Conservation (phyloP, 2,113 vertebrate species). For the Calypte anna region DNA sequence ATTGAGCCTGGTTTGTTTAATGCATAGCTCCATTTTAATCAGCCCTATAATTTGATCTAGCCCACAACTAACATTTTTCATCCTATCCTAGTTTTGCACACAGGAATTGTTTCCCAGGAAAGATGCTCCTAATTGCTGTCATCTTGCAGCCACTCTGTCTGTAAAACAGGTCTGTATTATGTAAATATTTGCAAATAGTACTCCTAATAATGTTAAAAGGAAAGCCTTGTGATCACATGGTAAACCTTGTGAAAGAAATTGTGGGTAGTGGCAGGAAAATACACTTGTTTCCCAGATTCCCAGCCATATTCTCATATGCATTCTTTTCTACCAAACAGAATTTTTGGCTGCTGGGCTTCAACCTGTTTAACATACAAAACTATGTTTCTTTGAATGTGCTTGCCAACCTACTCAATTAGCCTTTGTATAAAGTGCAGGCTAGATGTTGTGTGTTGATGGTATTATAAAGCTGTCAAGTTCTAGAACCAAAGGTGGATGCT, state of each 20-base stretch:
- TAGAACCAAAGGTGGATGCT: not conserved
- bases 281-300: not conserved
- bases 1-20: not conserved
- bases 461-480: not conserved
- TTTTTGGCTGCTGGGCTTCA: not conserved
- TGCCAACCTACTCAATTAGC: conserved; percentile 19
- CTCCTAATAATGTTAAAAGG: not conserved
- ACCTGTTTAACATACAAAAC: conserved; percentile 1
- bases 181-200: not conserved
- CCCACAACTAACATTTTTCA: not conserved
- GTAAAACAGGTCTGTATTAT: not conserved
- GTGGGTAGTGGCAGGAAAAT: not conserved
- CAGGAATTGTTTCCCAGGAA: not conserved
- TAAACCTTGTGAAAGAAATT: not conserved
- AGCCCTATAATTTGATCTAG: not conserved
- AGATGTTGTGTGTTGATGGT: not conserved
- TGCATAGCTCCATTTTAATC: not conserved
- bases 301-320: not conserved
- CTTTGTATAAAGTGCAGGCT: not conserved
- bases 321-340: not conserved
- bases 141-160: not conserved
- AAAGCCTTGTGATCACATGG: not conserved
- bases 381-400: conserved; percentile 5
- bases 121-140: not conserved
- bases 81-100: not conserved